A percentile compares a stretch with the other conserved stretches of the same genome.
These are phyloP conservation scores for Bergia sp. DNA, from an alignment of 92 coral and sea anemone species.

Conservation along the genomic window DNA sequence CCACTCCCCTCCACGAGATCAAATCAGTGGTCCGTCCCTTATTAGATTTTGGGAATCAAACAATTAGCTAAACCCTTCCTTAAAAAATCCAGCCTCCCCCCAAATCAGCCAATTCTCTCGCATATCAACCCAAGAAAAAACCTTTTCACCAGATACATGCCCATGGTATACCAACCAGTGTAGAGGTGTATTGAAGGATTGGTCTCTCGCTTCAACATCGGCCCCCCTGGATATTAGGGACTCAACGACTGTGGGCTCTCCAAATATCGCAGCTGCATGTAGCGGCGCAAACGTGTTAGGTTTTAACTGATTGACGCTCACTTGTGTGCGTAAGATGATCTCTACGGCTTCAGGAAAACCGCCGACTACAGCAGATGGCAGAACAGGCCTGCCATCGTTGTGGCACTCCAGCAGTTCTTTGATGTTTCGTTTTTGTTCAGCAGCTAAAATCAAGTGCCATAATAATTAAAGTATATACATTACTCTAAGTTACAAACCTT, in stretches of 20 bases:
- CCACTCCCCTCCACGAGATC: no score
- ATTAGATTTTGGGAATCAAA: no score
- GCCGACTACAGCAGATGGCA: not conserved
- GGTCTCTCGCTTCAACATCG: slow-evolving; percentile 6
- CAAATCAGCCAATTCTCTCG: no score
- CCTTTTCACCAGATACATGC: no score
- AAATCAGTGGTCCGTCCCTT: no score
- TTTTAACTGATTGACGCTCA: not conserved
- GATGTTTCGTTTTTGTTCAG: slow-evolving; percentile 12
- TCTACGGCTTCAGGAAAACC: slow-evolving; percentile 4
- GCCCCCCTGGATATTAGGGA: slow-evolving; percentile 25
- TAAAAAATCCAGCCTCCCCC: no score
- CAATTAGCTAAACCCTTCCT: no score
- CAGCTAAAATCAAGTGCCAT: slow-evolving; percentile 3
- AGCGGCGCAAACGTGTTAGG: not conserved
- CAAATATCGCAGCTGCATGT: slow-evolving; percentile 21
- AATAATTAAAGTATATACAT: not conserved
- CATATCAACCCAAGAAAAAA: no score
- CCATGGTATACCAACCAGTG: slow-evolving; percentile 12
- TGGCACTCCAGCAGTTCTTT: slow-evolving; percentile 4
- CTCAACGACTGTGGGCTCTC: not conserved
- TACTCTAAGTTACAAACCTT: no score
- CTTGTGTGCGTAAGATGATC: slow-evolving; percentile 1
- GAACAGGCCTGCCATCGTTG: not conserved
- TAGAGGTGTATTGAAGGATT: not conserved